Evolutionary conservation across 2,797 vertebrate species (phyloP).

Genomic region (Coendou prehensilis): DNA sequence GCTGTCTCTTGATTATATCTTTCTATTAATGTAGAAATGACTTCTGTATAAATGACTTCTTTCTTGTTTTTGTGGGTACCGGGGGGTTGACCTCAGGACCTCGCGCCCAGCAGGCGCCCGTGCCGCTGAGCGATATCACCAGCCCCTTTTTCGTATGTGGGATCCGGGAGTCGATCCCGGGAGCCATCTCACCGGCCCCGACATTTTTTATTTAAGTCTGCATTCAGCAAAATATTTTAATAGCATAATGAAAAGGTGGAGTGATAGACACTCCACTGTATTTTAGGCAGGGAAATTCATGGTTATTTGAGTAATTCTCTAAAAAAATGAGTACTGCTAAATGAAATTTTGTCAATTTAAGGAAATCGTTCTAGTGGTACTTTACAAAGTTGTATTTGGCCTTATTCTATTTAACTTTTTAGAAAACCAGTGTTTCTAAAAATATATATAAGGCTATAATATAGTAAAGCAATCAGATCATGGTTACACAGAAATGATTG

Average conservation of each 20-base stretch:
- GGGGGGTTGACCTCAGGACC: too few relatives aligned
- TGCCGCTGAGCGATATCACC: too few relatives aligned
- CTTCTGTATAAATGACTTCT: background rate
- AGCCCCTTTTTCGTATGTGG: too few relatives aligned
- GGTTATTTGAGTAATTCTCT: background rate
- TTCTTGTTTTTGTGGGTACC: too few relatives aligned
- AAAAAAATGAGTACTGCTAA: slow-evolving; percentile 8
- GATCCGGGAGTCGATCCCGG: too few relatives aligned
- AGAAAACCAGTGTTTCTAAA: background rate
- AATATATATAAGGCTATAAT: background rate
- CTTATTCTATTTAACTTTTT: background rate
- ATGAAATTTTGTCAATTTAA: background rate
- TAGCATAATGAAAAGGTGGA: background rate
- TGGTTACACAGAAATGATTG: background rate
- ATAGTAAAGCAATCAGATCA: background rate
- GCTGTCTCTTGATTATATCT: background rate
- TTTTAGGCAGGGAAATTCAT: background rate
- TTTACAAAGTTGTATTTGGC: background rate
- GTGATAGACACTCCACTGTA: background rate
- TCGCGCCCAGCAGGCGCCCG: too few relatives aligned
- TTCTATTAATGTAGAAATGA: background rate
- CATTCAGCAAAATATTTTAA: slow-evolving; percentile 1
- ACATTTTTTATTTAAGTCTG: background rate
- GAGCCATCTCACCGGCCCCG: too few relatives aligned
- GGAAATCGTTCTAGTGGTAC: background rate